Evolutionary conservation across 1,140 invertebrate genomes (phyloP).

Genomic region (Cotesia typhae): DNA sequence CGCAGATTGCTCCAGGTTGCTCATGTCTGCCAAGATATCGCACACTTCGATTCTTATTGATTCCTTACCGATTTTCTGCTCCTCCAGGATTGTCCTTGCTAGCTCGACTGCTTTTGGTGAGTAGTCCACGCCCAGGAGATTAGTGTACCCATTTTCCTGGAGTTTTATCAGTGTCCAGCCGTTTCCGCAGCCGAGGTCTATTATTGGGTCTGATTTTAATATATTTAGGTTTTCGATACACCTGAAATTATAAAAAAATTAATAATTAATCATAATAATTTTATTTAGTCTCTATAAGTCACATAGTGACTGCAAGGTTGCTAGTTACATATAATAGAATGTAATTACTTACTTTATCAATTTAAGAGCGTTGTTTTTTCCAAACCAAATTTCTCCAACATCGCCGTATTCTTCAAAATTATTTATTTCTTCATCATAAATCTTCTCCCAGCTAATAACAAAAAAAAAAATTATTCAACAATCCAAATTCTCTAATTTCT

Average conservation of each 20-base stretch:
- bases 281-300: too few species aligned
- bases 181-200: conserved; percentile 89
- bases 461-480: background rate
- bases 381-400: conserved; percentile 94
- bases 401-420: conserved; percentile 88
- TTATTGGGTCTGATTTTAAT: conserved; percentile 63
- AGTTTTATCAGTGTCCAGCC: conserved; percentile 84
- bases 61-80: conserved; percentile 58
- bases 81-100: conserved; percentile 72
- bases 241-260: conserved; percentile 40
- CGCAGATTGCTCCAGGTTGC: conserved; percentile 39
- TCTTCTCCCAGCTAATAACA: conserved; percentile 79
- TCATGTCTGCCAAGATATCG: conserved; percentile 66
- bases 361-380: conserved; percentile 79
- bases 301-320: too few species aligned
- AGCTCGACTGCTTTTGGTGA: conserved; percentile 80
- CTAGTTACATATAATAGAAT: background rate
- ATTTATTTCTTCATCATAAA: conserved; percentile 81
- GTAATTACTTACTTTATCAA: conserved; percentile 71
- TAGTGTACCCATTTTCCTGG: conserved; percentile 76
- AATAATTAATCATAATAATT: background rate
- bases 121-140: conserved; percentile 86
- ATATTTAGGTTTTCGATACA: conserved; percentile 54
- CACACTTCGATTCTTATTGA: conserved; percentile 70
- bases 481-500: too few species aligned